Base-by-base conservation (phyloP, 2,888 invertebrate species). In the Nudaria mundana region DNA sequence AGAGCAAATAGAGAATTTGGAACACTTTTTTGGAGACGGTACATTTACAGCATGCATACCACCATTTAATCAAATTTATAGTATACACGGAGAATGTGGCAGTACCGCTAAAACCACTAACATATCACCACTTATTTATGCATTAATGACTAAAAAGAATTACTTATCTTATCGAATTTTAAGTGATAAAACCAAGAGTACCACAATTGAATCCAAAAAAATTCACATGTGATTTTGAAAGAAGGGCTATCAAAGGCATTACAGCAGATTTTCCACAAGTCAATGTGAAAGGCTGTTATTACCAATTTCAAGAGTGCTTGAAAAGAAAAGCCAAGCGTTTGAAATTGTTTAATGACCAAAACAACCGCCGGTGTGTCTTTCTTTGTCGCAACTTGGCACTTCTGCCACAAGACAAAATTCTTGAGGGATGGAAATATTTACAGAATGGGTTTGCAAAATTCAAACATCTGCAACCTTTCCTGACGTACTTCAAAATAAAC, bases 251-350 rank as follows among this genome's bases (percentile, higher is more conserved):
- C 3, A 25, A 3, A 25, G n/a, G 10, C 12, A 26, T 26, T 26
- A 12, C 26, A 26, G 26, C 26, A 26, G 26, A 13, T 26, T 26
- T 26, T 26, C 26, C 26, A 26, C 26, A 26, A 26, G 13, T 26
- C 2, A 26, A 26, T 20, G 22, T n/a, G 10, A 24, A 16, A 34
- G 30, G 10, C 24, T 25, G 20, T 42, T 24, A 5, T 30, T 18
- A 25, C 44, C 30, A 11, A 18, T 31, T 16, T 45, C 31, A n/a
- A 14, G 13, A 26, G 26, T 26, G 26, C 26, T 26, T 26, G 13
- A 26, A 26, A 26, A 26, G 26, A 26, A 26, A 26, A 26, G 26
- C 14, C 26, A 26, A 26, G 26, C 26, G 26, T 4, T 26, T 26
- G 26, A 11, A 26, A 26, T 26, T 24, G 24, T 24, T 24, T 24